These are phyloP conservation scores for Rambutsinella grinnellia DNA, from an alignment of 2,888 invertebrate genomes.

Conservation along the genomic window DNA sequence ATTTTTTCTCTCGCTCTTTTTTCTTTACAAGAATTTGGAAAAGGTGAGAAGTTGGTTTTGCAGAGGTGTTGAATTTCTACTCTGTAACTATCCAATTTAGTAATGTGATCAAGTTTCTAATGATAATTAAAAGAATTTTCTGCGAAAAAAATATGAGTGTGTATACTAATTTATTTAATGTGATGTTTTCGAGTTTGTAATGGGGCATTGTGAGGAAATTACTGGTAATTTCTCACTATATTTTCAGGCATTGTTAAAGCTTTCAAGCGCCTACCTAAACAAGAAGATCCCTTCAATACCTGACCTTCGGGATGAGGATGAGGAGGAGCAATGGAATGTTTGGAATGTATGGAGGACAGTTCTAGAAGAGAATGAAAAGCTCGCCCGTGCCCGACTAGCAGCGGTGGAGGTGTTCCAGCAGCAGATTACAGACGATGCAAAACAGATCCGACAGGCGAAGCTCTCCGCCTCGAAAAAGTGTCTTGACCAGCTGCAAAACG, in stretches of 20 bases:
- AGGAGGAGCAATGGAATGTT: slow-evolving; percentile 95
- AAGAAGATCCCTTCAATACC: slow-evolving; percentile 95
- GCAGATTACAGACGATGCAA: slow-evolving; percentile 94
- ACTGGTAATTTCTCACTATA: no score
- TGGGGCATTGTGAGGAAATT: no score
- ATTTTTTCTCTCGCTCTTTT: neutral
- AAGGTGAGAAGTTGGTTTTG: no score
- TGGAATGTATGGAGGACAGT: slow-evolving; percentile 98
- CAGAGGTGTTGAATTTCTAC: no score
- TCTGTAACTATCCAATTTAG: no score
- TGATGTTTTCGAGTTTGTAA: no score
- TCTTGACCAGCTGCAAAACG: slow-evolving; percentile 84
- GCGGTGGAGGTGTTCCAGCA: slow-evolving; percentile 96
- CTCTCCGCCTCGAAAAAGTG: slow-evolving; percentile 85
- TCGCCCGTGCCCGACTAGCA: slow-evolving; percentile 89
- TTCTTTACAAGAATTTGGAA: neutral
- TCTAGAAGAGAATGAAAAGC: slow-evolving; percentile 93
- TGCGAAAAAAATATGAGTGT: no score
- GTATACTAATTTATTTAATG: no score
- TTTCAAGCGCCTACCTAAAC: slow-evolving; percentile 90
- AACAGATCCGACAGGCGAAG: slow-evolving; percentile 86
- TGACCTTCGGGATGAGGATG: slow-evolving; percentile 89
- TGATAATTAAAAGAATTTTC: no score
- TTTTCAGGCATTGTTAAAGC: slow-evolving; percentile 86
- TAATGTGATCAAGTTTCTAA: no score